A percentile compares a stretch with the other conserved stretches of the same genome.
Conservation (phyloP, 2,797 vertebrate species). For the Mastacembelus armatus region DNA sequence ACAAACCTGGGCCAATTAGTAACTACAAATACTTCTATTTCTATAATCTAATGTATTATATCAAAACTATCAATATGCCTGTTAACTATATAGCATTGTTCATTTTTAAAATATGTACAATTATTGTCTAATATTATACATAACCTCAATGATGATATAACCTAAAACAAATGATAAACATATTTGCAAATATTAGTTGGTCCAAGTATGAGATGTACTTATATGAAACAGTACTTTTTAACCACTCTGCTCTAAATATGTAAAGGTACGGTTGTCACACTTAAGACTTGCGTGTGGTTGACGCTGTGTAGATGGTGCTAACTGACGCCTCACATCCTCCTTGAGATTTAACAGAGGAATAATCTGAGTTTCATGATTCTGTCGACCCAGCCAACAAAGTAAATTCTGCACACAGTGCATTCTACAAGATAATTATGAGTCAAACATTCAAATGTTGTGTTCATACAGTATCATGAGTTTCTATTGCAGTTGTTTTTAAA, state of each 20-base stretch:
- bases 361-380: conserved; percentile 39
- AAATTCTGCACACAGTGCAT: neutral
- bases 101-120: conserved; percentile 6
- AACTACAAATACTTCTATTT: conserved; percentile 30
- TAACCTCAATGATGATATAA: conserved; percentile 4
- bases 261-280: conserved; percentile 18
- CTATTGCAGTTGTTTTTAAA: conserved; percentile 1
- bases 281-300: neutral
- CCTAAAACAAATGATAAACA: conserved; percentile 3
- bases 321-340: conserved; percentile 35
- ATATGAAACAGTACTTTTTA: conserved; percentile 6
- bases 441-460: neutral
- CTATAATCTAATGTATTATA: neutral
- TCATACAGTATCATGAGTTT: conserved; percentile 19
- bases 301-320: conserved; percentile 31
- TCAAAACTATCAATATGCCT: neutral
- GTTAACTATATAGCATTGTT: neutral
- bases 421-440: neutral
- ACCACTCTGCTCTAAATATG: conserved; percentile 20
- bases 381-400: conserved; percentile 17
- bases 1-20: conserved; percentile 47
- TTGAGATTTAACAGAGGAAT: conserved; percentile 18
- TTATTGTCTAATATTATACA: neutral
- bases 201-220: conserved; percentile 18
- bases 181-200: conserved; percentile 49